Base-by-base conservation (phyloP, 2,888 invertebrate species). In the Crematogaster levior region DNA sequence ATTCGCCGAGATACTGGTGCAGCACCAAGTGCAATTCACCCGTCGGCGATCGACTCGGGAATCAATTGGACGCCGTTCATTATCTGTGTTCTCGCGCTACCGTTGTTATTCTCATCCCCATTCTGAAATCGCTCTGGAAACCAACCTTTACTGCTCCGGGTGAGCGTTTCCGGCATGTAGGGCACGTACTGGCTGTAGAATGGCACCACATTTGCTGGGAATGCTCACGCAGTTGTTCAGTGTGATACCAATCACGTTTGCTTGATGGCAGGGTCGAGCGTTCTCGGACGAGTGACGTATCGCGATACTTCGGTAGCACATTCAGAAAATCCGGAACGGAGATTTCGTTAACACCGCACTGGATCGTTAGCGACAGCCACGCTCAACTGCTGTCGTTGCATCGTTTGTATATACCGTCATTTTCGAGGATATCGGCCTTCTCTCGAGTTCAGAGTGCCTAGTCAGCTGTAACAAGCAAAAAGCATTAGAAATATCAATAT, bases 401-500 rank as follows among this genome's bases (percentile, higher is more conserved):
- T 95, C 84, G 97, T 97, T 93, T 98, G 98, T 70, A 99, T 95
- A 94, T 99, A 99, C 99, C 0, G 99, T 98, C 96, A 99, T n/a
- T 97, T 95, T 99, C 99, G 75, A 99, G 95, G 90, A 99, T 99
- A 94, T 99, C 99, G 0, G 99, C 99, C 94, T 99, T 99, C 94
- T n/a, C n/a, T 99, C 99, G 91, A 99, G 95, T 94, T 99, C 99
- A 5, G 98, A 98, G 95, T 99, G 98, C 82, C 98, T 96, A 1
- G 98, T 97, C 51, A 98, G 98, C 98, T 98, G 96, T 84, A 96
- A 96, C 90, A 46, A 85, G 92, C 91, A 92, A 84, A 84, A 75
- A 83, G n/a, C 6, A 1, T 21, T 65, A 68, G 1, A 0, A 48
- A 4, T 27, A 15, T 40, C 1, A 4, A 12, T n/a, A 48, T 15